These are phyloP conservation scores for Chrysolina americana DNA, from an alignment of 2,888 invertebrate genomes.

Conservation along the genomic window DNA sequence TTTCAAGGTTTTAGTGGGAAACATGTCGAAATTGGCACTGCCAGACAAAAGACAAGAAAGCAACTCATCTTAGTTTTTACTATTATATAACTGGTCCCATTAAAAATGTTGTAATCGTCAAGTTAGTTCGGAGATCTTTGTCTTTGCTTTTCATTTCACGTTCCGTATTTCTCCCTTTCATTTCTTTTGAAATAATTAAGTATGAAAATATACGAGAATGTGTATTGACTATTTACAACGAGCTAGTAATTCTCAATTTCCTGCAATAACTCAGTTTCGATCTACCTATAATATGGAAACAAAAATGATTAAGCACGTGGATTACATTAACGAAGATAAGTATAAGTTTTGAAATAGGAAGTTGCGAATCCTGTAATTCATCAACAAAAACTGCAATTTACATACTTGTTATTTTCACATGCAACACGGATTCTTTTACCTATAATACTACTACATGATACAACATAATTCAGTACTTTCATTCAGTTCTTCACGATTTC, in stretches of 20 bases:
- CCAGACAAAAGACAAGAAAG: too few relatives aligned
- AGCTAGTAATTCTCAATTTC: constrained; percentile 1
- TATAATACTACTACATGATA: neutral
- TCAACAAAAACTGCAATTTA: constrained; percentile 3
- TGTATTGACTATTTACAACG: constrained; percentile 1
- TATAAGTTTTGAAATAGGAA: neutral
- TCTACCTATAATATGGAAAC: neutral
- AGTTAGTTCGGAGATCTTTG: too few relatives aligned
- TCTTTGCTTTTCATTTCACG: too few relatives aligned
- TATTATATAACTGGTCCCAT: too few relatives aligned
- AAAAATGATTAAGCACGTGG: neutral
- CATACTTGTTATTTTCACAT: constrained; percentile 5
- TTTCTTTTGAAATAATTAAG: neutral
- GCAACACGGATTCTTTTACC: neutral
- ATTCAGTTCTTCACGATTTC: constrained; percentile 11
- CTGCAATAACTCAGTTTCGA: constrained; percentile 5
- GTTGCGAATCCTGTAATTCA: neutral
- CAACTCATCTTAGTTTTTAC: too few relatives aligned
- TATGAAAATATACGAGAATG: neutral
- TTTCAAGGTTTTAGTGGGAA: too few relatives aligned
- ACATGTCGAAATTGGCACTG: too few relatives aligned
- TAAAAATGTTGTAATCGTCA: too few relatives aligned
- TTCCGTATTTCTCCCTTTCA: neutral
- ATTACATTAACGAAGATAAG: constrained; percentile 4
- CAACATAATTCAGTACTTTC: neutral